Base-by-base conservation (phyloP, 2,888 invertebrate genomes). In the Esperia sulphurella region DNA sequence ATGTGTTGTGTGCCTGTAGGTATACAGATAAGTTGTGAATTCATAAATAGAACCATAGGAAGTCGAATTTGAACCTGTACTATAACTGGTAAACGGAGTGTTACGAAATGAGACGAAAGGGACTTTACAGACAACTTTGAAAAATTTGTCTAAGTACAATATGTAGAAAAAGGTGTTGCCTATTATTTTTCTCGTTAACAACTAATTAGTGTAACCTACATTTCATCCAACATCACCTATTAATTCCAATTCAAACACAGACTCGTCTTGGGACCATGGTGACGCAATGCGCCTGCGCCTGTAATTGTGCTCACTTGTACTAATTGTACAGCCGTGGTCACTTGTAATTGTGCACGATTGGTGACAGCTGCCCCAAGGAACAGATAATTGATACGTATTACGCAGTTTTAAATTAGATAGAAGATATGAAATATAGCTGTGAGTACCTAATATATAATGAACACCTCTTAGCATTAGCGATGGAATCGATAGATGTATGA, bases 261-360 rank as follows among this genome's bases (percentile, higher is more conserved):
- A 69, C 68, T 55, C 64, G 67, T 75, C 70, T 57, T 61, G 59
- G n/a, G 35, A 6, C 54, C 55, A 59, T 58, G 67, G 69, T 86
- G 85, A 87, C 86, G 86, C 82, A 84, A 86, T 71, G 35, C 35
- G 9, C 63, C 58, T 12, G 41, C 8, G 8, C 43, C 41, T 5
- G 40, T 41, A 87, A 87, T 87, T 87, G 86, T 70, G 79, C 61
- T 79, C 85, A 88, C 85, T 87, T 85, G 83, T 70, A 71, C 72
- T 87, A 87, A 88, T 88, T 88, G 87, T 70, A 58, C 63, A 59
- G 60, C 63, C 71, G 39, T 49, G 45, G 35, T 30, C 47, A 69
- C 68, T 69, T 64, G 71, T 76, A 77, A 76, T 71, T 70, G 50
- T 45, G 35, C 40, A 42, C 29, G 51, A 51, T 45, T 48, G 75